A percentile compares a stretch with the other conserved stretches of the same genome.
These are phyloP conservation scores for Solenopsis invicta DNA, from an alignment of 1,140 invertebrate species.

Conservation along the genomic window DNA sequence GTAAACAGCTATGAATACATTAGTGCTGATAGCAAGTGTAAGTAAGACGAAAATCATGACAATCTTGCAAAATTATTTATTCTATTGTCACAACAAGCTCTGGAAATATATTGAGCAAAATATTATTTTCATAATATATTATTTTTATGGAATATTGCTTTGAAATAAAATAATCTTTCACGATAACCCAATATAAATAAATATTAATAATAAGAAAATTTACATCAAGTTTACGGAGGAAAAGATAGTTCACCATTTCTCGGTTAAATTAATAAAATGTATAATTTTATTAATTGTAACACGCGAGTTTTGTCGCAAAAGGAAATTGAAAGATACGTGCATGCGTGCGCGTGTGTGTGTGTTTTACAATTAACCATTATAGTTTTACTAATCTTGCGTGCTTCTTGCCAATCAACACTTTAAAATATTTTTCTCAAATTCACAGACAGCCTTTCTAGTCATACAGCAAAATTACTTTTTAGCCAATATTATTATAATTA, in stretches of 20 bases:
- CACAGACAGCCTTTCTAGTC: neutral
- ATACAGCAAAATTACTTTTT: neutral
- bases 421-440: neutral
- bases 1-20: neutral
- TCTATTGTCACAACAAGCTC: neutral
- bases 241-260: neutral
- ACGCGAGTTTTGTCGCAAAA: neutral
- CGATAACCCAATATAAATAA: neutral
- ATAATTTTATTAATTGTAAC: constrained; percentile 2
- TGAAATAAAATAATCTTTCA: neutral
- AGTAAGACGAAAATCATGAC: constrained; percentile 35
- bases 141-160: neutral
- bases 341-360: neutral
- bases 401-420: neutral
- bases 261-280: constrained; percentile 8
- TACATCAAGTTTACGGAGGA: neutral
- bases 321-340: neutral
- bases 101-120: neutral
- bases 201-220: neutral
- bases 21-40: constrained; percentile 49
- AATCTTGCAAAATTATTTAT: constrained; percentile 18
- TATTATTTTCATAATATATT: neutral
- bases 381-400: neutral
- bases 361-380: neutral
- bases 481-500: neutral